Evolutionary conservation across 2,888 invertebrate species (phyloP).

Genomic region (Crematogaster levior): DNA sequence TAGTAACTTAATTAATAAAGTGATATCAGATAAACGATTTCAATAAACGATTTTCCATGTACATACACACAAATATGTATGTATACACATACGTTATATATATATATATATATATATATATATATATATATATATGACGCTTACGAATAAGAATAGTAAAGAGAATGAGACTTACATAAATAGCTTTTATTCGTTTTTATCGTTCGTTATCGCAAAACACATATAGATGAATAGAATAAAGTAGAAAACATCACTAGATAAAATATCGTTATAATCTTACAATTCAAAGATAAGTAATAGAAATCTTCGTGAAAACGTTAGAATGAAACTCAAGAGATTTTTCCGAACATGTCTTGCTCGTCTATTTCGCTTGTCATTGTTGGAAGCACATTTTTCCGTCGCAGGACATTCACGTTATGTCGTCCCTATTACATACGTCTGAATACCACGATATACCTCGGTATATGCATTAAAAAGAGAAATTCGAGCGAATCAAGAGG

Average conservation of each 20-base stretch:
- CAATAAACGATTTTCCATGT: not conserved
- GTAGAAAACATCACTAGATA: conserved; percentile 4
- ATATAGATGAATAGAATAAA: conserved; percentile 9
- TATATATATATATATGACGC: not conserved
- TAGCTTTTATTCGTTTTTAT: not conserved
- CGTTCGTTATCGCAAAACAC: not conserved
- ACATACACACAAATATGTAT: too few species aligned
- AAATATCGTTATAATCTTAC: conserved; percentile 12
- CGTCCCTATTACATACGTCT: conserved; percentile 42
- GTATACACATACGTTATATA: too few species aligned
- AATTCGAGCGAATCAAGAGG: conserved; percentile 28
- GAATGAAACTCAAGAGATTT: conserved; percentile 19
- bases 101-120: too few species aligned
- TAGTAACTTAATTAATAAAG: conserved; percentile 30
- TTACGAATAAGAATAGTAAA: not conserved
- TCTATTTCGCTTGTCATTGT: conserved; percentile 45
- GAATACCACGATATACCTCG: conserved; percentile 13
- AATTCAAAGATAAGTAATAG: conserved; percentile 1
- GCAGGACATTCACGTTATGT: conserved; percentile 41
- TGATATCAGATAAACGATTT: conserved; percentile 11
- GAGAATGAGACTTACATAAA: not conserved
- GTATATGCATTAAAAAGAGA: conserved; percentile 33
- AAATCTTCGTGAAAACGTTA: conserved; percentile 18
- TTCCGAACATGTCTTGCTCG: conserved; percentile 20
- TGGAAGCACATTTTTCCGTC: conserved; percentile 35